Conservation (phyloP, 2,797 vertebrate species). For the Sebastes hubbsi region DNA sequence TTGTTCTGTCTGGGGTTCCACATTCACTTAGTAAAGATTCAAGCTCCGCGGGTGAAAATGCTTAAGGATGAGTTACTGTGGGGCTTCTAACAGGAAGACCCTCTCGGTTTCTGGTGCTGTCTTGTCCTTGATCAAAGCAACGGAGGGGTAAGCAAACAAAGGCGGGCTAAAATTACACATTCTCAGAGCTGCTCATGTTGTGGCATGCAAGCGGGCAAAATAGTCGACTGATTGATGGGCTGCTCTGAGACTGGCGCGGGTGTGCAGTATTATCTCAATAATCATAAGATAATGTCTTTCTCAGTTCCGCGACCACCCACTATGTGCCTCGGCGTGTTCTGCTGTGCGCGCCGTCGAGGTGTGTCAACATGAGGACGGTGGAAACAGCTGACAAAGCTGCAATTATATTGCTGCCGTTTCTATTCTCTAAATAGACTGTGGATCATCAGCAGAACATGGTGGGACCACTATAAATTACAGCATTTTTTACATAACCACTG, state of each 20-base stretch:
- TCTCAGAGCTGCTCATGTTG: conserved; percentile 71
- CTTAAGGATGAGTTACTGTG: conserved; percentile 59
- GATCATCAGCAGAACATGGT: conserved; percentile 79
- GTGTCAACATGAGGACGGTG: conserved; percentile 75
- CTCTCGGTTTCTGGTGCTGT: conserved; percentile 65
- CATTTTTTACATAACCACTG: conserved; percentile 78
- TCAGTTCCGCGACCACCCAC: conserved; percentile 80
- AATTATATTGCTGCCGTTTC: conserved; percentile 79
- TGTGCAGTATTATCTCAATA: conserved; percentile 81
- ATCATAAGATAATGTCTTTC: conserved; percentile 82
- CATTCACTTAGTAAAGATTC: conserved; percentile 55
- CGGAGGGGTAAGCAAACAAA: conserved; percentile 77
- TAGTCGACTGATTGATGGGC: conserved; percentile 80
- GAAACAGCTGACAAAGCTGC: conserved; percentile 81
- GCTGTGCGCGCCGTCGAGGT: conserved; percentile 70
- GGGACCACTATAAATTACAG: conserved; percentile 77
- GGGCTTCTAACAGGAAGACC: conserved; percentile 60
- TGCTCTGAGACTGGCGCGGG: conserved; percentile 73
- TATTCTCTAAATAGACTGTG: conserved; percentile 80
- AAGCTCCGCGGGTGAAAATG: conserved; percentile 30
- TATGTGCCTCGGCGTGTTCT: conserved; percentile 59
- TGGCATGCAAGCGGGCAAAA: conserved; percentile 73
- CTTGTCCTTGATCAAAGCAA: conserved; percentile 78
- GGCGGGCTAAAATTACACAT: conserved; percentile 78
- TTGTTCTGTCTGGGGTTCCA: conserved; percentile 43